These are phyloP conservation scores for Opisthograptis luteolata DNA, from an alignment of 2,888 invertebrate species.

Conservation along the genomic window DNA sequence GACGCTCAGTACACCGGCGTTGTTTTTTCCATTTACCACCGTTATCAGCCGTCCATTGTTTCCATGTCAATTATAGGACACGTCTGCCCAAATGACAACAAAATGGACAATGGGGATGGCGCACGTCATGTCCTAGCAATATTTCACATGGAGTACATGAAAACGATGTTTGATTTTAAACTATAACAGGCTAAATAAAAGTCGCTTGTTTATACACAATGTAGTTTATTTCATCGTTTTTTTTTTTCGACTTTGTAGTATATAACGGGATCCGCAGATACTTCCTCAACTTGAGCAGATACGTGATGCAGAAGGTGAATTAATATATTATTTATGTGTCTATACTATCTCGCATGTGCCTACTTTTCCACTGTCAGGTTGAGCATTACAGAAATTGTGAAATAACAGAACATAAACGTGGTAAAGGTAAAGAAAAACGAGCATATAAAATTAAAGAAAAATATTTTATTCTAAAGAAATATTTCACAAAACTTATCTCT, in stretches of 20 bases:
- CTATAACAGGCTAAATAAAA: slow-evolving; percentile 1
- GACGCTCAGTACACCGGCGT: too few species aligned
- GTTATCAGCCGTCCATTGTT: slow-evolving; percentile 48
- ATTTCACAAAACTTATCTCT: slow-evolving; percentile 42
- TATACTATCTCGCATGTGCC: too few species aligned
- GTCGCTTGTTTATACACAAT: background rate
- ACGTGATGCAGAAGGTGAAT: too few species aligned
- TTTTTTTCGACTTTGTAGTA: too few species aligned
- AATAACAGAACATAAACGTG: background rate
- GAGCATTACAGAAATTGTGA: too few species aligned
- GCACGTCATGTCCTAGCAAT: background rate
- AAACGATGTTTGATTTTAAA: too few species aligned
- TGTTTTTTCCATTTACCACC: slow-evolving; percentile 31
- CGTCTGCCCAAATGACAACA: slow-evolving; percentile 21
- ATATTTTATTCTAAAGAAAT: slow-evolving; percentile 43
- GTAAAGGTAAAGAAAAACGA: background rate
- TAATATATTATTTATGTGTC: too few species aligned
- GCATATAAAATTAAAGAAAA: slow-evolving; percentile 25
- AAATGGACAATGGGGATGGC: slow-evolving; percentile 1
- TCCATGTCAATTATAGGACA: slow-evolving; percentile 48
- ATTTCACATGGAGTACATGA: too few species aligned
- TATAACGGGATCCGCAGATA: too few species aligned
- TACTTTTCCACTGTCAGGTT: background rate
- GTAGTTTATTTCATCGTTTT: too few species aligned
- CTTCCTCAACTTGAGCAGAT: too few species aligned